Evolutionary conservation across 2,797 vertebrate species (phyloP).

Genomic region (Neosilurus mollespiculum): DNA sequence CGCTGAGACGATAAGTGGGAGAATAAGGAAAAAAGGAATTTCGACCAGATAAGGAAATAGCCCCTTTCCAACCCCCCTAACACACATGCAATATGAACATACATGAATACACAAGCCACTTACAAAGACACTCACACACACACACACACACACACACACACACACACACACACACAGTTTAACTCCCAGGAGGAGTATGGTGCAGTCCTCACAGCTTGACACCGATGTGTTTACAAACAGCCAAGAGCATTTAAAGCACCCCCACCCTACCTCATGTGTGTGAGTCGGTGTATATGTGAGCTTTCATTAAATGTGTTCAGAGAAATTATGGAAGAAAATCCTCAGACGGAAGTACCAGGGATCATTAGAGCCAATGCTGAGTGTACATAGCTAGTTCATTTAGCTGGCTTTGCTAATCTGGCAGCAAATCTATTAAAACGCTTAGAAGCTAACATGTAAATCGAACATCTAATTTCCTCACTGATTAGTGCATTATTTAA

Average conservation of each 20-base stretch:
- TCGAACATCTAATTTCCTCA: not conserved
- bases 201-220: slow-evolving; percentile 23
- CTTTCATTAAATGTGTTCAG: not conserved
- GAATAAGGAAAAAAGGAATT: slow-evolving; percentile 27
- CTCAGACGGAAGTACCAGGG: not conserved
- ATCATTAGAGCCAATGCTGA: not conserved
- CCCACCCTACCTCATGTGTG: not conserved
- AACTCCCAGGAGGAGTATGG: not conserved
- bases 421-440: not conserved
- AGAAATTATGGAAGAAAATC: not conserved
- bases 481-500: not conserved
- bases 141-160: slow-evolving; percentile 3
- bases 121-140: slow-evolving; percentile 12
- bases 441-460: not conserved
- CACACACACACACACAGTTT: slow-evolving; percentile 8
- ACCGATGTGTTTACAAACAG: slow-evolving; percentile 33
- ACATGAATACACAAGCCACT: slow-evolving; percentile 11
- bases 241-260: slow-evolving; percentile 1
- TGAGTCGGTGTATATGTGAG: not conserved
- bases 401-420: not conserved
- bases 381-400: not conserved
- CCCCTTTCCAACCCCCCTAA: not conserved
- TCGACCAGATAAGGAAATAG: slow-evolving; percentile 36
- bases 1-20: slow-evolving; percentile 20
- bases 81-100: slow-evolving; percentile 19